These are phyloP conservation scores for Lepidothrix coronata DNA, from an alignment of 2,113 vertebrate species.

Conservation along the genomic window DNA sequence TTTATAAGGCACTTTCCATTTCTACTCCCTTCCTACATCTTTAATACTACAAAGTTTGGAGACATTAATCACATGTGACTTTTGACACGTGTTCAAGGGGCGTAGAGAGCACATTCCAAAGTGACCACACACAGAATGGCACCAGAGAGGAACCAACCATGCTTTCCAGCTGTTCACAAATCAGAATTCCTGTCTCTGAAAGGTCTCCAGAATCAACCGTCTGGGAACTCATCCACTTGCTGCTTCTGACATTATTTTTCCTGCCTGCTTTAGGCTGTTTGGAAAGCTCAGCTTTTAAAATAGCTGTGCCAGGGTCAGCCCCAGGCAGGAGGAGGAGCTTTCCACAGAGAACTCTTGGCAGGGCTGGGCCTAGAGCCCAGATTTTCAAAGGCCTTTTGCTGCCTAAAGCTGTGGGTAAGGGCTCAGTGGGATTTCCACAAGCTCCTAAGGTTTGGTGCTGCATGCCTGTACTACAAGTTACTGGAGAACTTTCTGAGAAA, in stretches of 20 bases:
- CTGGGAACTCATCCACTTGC: not conserved
- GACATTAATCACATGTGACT: not conserved
- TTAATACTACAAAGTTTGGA: not conserved
- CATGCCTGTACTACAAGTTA: not conserved
- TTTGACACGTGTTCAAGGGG: not conserved
- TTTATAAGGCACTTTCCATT: not conserved
- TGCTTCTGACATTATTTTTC: not conserved
- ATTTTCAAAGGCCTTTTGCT: not conserved
- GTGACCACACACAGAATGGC: not conserved
- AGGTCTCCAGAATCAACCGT: not conserved
- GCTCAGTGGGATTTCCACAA: not conserved
- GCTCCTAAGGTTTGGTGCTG: not conserved
- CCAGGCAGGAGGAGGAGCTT: constrained; percentile 7
- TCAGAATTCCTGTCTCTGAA: not conserved
- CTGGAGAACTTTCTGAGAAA: not conserved
- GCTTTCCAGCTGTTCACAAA: not conserved
- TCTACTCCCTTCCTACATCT: not conserved
- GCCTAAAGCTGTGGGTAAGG: not conserved
- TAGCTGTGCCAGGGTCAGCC: not conserved
- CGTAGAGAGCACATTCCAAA: not conserved
- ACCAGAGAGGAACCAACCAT: not conserved
- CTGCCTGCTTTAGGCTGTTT: not conserved
- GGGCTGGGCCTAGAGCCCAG: not conserved
- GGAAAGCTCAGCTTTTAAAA: not conserved
- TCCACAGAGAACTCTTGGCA: not conserved